Evolutionary conservation across 2,797 vertebrate species (phyloP), one percentile per base, ranked within the genome.

Genomic region (Jordanella pulchra): DNA sequence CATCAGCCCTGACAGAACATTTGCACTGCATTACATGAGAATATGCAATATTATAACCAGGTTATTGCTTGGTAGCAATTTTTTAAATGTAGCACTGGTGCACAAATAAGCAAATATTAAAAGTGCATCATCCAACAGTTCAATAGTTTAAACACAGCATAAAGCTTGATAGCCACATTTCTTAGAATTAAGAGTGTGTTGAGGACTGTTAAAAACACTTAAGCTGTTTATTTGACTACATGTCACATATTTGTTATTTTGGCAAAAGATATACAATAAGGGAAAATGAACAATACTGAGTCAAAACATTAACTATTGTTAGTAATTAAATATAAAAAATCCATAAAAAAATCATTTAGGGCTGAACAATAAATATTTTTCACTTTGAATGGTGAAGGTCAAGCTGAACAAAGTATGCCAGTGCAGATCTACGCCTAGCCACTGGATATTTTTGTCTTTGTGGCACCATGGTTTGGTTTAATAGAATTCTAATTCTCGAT

Each of bases 401-500:
- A 48, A 45, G 9, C 30, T n/a, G 55, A 60, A 28, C 32, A 55
- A 45, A 58, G 18, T 21, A 32, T n/a, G 28, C 54, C 44, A 63
- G 3, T 35, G 21, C 32, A 42, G 69, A 21, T 23, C 3, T 42
- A 64, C 60, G 64, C 32, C 53, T 64, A 64, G 48, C 60, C 47
- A 28, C 69, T 5, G 55, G 68, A 60, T 60, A n/a, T 63, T 39
- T 63, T 50, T 11, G 27, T 64, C 25, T 71, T 47, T 58, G 32
- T 53, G 25, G 30, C 58, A 53, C 32, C 18, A 15, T 53, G 28
- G 32, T 54, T 72, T 65, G 35, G 53, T 54, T 25, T 72, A 54
- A 28, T 71, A 18, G 48, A 51, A 64, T 53, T 51, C 44, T 71
- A 51, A 42, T 53, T 42, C 45, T 64, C 30, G 32, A 71, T 71